These are phyloP conservation scores for Flexamia atlantica DNA, from an alignment of 2,888 invertebrate species.

Conservation along the genomic window DNA sequence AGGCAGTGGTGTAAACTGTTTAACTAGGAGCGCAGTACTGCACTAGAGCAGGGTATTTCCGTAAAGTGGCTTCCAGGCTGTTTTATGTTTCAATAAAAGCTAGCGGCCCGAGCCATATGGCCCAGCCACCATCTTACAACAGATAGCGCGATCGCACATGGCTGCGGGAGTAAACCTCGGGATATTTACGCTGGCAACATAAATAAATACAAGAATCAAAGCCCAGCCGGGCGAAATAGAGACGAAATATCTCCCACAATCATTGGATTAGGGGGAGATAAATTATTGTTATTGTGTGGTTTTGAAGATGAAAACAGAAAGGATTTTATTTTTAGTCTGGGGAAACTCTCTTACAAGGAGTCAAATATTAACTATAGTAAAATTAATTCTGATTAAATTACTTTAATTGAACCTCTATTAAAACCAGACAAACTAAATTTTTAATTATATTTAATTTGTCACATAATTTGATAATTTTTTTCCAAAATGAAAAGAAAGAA, in stretches of 20 bases:
- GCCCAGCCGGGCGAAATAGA: neutral
- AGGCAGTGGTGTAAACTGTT: slow-evolving; percentile 32
- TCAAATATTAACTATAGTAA: no score
- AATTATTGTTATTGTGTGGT: neutral
- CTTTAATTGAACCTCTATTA: no score
- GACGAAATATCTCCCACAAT: slow-evolving; percentile 17
- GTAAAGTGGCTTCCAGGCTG: slow-evolving; percentile 55
- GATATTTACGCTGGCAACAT: slow-evolving; percentile 52
- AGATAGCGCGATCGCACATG: slow-evolving; percentile 51
- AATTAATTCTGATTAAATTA: no score
- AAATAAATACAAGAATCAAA: slow-evolving; percentile 47
- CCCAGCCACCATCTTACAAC: slow-evolving; percentile 31
- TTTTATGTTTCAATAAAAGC: slow-evolving; percentile 59
- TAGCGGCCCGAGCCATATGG: slow-evolving; percentile 42
- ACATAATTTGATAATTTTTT: no score
- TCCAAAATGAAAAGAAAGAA: neutral
- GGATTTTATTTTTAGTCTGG: no score
- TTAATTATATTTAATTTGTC: no score
- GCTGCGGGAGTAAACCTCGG: slow-evolving; percentile 22
- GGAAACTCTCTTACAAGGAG: no score
- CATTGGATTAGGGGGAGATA: neutral
- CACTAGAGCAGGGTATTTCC: slow-evolving; percentile 47
- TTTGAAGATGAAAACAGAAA: neutral
- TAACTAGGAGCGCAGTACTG: slow-evolving; percentile 46
- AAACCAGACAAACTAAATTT: no score